phyloP scores from a whole-genome alignment of 2,113 vertebrate genomes.

The Phyllostomus discolor region DNA sequence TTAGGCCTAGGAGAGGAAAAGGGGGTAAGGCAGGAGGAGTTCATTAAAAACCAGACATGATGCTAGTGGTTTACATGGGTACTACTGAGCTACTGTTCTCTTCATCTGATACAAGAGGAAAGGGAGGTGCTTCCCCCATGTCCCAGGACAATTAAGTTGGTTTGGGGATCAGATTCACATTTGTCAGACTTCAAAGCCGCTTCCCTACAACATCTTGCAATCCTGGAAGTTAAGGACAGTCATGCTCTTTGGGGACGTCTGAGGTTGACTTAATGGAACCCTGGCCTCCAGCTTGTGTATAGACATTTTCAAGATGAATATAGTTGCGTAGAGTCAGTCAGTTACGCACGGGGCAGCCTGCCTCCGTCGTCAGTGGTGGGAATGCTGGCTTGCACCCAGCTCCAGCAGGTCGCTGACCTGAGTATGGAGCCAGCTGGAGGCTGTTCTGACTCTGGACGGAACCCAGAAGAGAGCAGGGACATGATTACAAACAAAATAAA shows the following conservation, averaged over 20 bases:
- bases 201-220: not conserved
- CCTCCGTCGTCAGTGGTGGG: not conserved
- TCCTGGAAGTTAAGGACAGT: not conserved
- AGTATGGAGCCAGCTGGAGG: not conserved
- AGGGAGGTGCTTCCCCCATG: not conserved
- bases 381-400: not conserved
- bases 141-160: not conserved
- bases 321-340: not conserved
- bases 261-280: not conserved
- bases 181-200: not conserved
- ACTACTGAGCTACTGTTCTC: not conserved
- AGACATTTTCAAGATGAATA: not conserved
- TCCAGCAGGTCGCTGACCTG: rapidly evolving
- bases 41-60: not conserved
- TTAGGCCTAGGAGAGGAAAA: not conserved
- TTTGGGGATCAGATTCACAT: not conserved
- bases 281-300: not conserved
- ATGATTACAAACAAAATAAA: not conserved
- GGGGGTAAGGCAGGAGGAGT: not conserved
- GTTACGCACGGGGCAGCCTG: too few relatives aligned
- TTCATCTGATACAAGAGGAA: not conserved
- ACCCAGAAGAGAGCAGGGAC: not conserved
- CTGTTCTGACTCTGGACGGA: not conserved
- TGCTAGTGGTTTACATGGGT: not conserved
- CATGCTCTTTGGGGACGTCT: not conserved